Base-by-base conservation (phyloP, 2,797 vertebrate genomes). In the Mallotus villosus region DNA sequence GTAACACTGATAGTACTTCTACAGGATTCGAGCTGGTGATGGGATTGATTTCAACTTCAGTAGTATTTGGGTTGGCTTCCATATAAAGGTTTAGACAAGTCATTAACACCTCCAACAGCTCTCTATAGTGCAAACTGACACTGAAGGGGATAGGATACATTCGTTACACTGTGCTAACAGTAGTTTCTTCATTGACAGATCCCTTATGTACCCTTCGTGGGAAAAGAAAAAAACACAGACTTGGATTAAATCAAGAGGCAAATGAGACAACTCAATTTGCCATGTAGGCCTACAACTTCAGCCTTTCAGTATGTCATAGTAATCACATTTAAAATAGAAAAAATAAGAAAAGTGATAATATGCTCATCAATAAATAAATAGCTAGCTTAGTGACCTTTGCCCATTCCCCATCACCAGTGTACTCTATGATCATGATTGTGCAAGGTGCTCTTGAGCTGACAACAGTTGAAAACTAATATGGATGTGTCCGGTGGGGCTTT, bases 391-490 rank as follows among this genome's bases (percentile, higher is more conserved):
- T 68, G 58, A 62, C 27, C 27, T 77, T 77, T 69, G 78, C 77
- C 86, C 5, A 85, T 78, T 91, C 89, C 88, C 87, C 70, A 0
- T 92, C 84, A 85, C 87, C 92, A 93, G 93, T 91, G 90, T 91
- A 90, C 65, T 81, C 81, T 89, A 87, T 78, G 51, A 6, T 90
- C 81, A 88, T 85, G 86, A 83, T 81, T 92, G 89, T 89, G 90
- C 90, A 92, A 92, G 87, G 78, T 91, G 92, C 89, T 90, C 90
- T 93, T 91, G 82, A 89, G 87, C 86, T 89, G 89, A 91, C 89
- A 90, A 92, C 89, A 84, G 87, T 87, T 89, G 88, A 89, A 29
- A 86, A 87, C 86, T 82, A 71, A 75, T 74, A 78, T 85, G 86
- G 77, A 85, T 78, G 77, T 84, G 81, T 91, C 91, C 82, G 82